A percentile compares a stretch with the other conserved stretches of the same genome.
phyloP scores from a whole-genome alignment of 2,797 vertebrate genomes.

The Bradypodion ventrale region DNA sequence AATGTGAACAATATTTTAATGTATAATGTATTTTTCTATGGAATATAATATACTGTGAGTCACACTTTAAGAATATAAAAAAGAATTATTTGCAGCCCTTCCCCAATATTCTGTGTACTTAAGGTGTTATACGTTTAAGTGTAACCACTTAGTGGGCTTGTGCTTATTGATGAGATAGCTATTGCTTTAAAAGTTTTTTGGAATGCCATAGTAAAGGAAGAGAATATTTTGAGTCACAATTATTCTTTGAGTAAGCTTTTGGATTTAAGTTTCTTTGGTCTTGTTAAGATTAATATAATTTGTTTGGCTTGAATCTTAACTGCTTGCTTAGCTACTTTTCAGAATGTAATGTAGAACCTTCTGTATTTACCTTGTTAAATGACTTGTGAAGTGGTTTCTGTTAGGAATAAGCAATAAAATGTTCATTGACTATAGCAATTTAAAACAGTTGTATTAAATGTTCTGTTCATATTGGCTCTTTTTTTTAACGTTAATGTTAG shows the following conservation, averaged over 20 bases:
- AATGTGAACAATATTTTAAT: conserved; percentile 9
- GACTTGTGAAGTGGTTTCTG: conserved; percentile 11
- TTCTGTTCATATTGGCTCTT: background rate
- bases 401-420: background rate
- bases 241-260: background rate
- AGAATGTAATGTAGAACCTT: background rate
- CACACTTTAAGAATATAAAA: conserved; percentile 59
- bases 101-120: conserved; percentile 16
- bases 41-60: conserved; percentile 14
- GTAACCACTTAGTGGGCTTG: conserved; percentile 1
- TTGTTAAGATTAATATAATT: background rate
- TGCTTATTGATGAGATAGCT: background rate
- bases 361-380: background rate
- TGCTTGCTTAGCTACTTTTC: background rate
- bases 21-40: background rate
- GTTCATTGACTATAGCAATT: background rate
- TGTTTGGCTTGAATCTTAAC: background rate
- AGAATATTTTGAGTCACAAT: background rate
- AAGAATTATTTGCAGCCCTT: background rate
- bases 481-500: too few species aligned
- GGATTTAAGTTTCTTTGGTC: background rate
- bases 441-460: background rate
- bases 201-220: background rate
- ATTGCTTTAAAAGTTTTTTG: background rate
- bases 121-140: background rate